Percentiles rank a stretch among this genome's conserved stretches.
Evolutionary conservation across 2,888 invertebrate genomes (phyloP).

Genomic region (Phaedon cochleariae): DNA sequence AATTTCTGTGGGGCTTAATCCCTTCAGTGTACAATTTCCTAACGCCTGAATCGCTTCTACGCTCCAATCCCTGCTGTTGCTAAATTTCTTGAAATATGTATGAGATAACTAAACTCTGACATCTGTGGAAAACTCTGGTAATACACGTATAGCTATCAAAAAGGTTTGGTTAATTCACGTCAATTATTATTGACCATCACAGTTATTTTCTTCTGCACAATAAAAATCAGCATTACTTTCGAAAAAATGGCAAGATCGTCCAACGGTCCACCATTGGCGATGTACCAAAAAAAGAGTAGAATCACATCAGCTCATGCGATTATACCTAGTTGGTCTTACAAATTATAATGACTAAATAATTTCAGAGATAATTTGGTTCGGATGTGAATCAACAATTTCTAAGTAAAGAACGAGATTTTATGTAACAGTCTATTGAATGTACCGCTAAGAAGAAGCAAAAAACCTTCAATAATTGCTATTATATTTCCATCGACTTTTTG

Average conservation of each 20-base stretch:
- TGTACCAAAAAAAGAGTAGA: background rate
- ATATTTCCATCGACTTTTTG: slow-evolving; percentile 47
- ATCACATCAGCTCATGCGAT: slow-evolving; percentile 1
- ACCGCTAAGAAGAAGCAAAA: slow-evolving; percentile 43
- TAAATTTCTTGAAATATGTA: too few relatives aligned
- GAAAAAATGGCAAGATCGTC: background rate
- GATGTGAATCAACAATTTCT: slow-evolving; percentile 27
- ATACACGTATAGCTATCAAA: too few relatives aligned
- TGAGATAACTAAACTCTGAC: too few relatives aligned
- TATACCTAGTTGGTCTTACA: slow-evolving; percentile 5
- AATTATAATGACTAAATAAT: slow-evolving; percentile 32
- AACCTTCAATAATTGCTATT: slow-evolving; percentile 48
- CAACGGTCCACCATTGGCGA: slow-evolving; percentile 2
- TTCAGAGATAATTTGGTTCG: slow-evolving; percentile 32
- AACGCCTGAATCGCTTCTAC: too few relatives aligned
- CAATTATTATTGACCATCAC: background rate
- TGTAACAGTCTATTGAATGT: slow-evolving; percentile 34
- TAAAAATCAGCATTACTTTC: background rate
- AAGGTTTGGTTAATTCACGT: too few relatives aligned
- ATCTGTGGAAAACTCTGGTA: too few relatives aligned
- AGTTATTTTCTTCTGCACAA: background rate
- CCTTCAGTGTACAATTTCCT: too few relatives aligned
- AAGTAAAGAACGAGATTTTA: slow-evolving; percentile 24
- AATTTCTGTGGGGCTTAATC: too few relatives aligned
- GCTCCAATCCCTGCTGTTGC: too few relatives aligned